phyloP scores from a whole-genome alignment of 2,113 vertebrate species.

The Trogon melanurus region DNA sequence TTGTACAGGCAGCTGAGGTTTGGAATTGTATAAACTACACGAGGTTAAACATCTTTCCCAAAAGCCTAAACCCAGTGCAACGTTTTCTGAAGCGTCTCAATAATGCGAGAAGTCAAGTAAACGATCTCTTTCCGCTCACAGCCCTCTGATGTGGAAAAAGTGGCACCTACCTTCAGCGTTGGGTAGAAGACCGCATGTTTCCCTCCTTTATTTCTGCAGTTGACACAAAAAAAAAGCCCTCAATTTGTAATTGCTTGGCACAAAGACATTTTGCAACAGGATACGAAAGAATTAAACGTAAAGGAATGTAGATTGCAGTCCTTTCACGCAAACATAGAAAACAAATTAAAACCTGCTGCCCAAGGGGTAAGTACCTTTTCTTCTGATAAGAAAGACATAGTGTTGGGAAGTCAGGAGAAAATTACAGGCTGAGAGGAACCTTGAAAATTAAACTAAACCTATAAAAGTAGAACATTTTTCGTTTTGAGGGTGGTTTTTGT shows the following conservation, averaged over 20 bases:
- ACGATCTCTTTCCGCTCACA: background rate
- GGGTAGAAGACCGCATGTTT: conserved; percentile 92
- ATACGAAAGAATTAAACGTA: background rate
- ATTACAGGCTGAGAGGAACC: background rate
- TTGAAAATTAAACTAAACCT: background rate
- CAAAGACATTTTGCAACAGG: background rate
- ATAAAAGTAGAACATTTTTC: background rate
- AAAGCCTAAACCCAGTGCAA: background rate
- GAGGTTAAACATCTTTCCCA: background rate
- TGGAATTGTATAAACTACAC: background rate
- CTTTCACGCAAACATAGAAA: background rate
- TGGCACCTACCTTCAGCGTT: conserved; percentile 85
- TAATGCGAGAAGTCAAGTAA: background rate
- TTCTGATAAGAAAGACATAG: background rate
- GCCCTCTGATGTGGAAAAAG: background rate
- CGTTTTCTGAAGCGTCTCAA: background rate
- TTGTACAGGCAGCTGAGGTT: background rate
- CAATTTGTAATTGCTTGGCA: background rate
- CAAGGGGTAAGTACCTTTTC: background rate
- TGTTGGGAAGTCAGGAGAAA: background rate
- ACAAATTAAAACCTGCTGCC: background rate
- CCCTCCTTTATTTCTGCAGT: conserved; percentile 84
- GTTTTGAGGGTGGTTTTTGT: background rate
- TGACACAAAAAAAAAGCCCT: background rate
- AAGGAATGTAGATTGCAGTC: background rate